A percentile compares a stretch with the other conserved stretches of the same genome.
Conservation (phyloP, 2,888 invertebrate species). For the Strigamia crassipes region DNA sequence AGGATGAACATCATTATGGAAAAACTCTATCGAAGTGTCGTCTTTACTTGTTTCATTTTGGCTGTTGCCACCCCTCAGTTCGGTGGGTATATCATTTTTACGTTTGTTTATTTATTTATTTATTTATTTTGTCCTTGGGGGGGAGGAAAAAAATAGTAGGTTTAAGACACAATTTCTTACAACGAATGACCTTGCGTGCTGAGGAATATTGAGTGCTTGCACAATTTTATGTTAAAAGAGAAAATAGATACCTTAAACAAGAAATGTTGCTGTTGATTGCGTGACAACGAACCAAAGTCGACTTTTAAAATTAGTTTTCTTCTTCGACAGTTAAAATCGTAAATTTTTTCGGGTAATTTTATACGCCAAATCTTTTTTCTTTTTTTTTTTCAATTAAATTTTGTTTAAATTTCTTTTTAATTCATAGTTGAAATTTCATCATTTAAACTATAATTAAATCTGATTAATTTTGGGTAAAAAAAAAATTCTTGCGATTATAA, state of each 20-base stretch:
- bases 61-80: conserved; percentile 20
- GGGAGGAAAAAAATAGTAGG: background rate
- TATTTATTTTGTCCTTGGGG: background rate
- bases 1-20: conserved; percentile 27
- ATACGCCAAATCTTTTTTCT: background rate
- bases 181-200: conserved; percentile 1
- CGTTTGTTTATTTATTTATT: background rate
- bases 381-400: no score
- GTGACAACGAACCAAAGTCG: background rate
- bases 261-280: background rate
- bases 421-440: no score
- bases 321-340: no score
- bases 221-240: background rate
- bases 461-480: background rate
- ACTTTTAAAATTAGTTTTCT: background rate
- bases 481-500: background rate
- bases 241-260: background rate
- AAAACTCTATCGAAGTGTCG: background rate
- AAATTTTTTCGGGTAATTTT: background rate
- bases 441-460: background rate
- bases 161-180: conserved; percentile 6
- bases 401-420: no score
- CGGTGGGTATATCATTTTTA: background rate
- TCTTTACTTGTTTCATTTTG: background rate
- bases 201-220: background rate